Percentiles rank a stretch among this genome's conserved stretches.
Conservation (phyloP, 2,797 vertebrate species). For the Hypotaenidia philippensis region DNA sequence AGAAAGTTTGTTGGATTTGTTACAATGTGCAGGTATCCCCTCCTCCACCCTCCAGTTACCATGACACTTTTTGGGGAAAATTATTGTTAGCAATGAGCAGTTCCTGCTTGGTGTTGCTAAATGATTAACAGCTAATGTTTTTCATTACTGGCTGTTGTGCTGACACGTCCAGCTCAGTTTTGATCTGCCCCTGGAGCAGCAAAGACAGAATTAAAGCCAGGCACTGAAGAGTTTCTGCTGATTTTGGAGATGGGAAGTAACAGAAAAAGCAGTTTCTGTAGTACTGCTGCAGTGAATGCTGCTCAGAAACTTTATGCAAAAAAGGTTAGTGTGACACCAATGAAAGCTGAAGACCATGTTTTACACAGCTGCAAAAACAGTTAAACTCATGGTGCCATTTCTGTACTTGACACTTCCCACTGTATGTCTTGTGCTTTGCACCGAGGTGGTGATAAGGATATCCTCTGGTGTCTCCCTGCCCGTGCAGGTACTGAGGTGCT, state of each 20-base stretch:
- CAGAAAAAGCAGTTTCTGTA: background rate
- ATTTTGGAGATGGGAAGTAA: background rate
- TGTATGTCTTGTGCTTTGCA: accelerated
- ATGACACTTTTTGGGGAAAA: background rate
- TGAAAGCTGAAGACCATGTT: background rate
- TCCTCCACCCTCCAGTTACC: background rate
- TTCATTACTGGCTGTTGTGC: background rate
- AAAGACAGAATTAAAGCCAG: background rate
- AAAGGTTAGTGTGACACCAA: background rate
- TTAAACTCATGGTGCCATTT: accelerated
- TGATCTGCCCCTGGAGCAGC: background rate
- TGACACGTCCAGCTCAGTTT: background rate
- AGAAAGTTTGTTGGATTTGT: slow-evolving; percentile 5
- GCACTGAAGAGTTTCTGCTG: background rate
- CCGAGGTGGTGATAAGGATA: background rate
- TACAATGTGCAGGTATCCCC: background rate
- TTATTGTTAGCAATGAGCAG: background rate
- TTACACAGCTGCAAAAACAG: background rate
- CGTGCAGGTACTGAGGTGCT: background rate
- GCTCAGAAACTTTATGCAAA: background rate
- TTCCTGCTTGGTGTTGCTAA: background rate
- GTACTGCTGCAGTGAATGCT: background rate
- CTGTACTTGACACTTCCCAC: background rate
- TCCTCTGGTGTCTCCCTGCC: background rate
- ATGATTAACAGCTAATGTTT: background rate